phyloP scores from a whole-genome alignment of 2,888 invertebrate genomes.

The Cerastis rubricosa region DNA sequence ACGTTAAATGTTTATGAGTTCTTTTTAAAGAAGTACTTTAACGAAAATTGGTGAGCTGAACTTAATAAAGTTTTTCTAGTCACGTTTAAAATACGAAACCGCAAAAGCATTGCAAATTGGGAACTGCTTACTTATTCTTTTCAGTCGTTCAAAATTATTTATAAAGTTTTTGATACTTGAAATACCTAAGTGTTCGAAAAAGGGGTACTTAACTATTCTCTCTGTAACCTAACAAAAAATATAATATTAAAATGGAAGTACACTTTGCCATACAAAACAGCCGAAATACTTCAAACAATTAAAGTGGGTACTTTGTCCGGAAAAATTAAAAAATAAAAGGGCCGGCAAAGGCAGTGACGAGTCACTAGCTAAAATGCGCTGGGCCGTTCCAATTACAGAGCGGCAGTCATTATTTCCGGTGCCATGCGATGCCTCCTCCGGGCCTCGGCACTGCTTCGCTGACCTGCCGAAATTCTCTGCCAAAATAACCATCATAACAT shows the following conservation, averaged over 20 bases:
- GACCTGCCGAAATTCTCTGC: constrained; percentile 83
- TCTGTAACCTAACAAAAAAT: constrained; percentile 31
- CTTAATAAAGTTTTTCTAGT: constrained; percentile 42
- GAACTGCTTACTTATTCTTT: constrained; percentile 53
- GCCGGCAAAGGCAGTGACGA: constrained; percentile 55
- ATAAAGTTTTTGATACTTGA: constrained; percentile 49
- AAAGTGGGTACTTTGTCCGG: constrained; percentile 25
- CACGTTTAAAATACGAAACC: constrained; percentile 46
- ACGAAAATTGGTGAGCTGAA: constrained; percentile 16
- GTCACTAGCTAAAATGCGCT: constrained; percentile 74
- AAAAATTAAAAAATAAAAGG: constrained; percentile 49
- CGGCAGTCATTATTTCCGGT: constrained; percentile 89
- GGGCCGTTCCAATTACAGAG: constrained; percentile 87
- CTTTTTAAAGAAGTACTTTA: constrained; percentile 13
- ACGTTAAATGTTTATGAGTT: neutral
- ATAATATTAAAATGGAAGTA: constrained; percentile 16
- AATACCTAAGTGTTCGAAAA: constrained; percentile 43
- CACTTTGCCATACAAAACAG: constrained; percentile 12
- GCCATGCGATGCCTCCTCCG: constrained; percentile 81
- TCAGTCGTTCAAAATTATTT: constrained; percentile 41
- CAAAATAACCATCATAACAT: constrained; percentile 71
- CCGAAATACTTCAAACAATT: constrained; percentile 45
- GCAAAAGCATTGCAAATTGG: constrained; percentile 47
- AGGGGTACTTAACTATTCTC: constrained; percentile 27
- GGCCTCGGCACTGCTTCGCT: constrained; percentile 79